These are phyloP conservation scores for Chelonus formosanus DNA, from an alignment of 2,888 invertebrate genomes.

Conservation along the genomic window DNA sequence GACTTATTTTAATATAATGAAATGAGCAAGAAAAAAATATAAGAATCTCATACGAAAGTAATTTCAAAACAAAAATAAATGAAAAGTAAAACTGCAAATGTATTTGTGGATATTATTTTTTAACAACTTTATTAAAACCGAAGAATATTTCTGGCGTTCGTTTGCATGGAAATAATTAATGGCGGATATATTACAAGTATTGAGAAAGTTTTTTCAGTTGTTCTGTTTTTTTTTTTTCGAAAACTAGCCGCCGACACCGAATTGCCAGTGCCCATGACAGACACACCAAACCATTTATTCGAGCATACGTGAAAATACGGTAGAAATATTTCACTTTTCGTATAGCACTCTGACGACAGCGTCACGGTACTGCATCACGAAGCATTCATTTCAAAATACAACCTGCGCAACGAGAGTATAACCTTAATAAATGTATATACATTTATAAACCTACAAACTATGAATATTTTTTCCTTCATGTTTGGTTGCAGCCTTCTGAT, in stretches of 20 bases:
- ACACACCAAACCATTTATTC: slow-evolving; percentile 63
- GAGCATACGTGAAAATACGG: slow-evolving; percentile 62
- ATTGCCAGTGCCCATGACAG: slow-evolving; percentile 54
- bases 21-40: no score
- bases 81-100: no score
- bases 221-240: no score
- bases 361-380: slow-evolving; percentile 62
- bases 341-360: slow-evolving; percentile 60
- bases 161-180: neutral
- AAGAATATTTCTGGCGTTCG: neutral
- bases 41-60: no score
- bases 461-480: slow-evolving; percentile 24
- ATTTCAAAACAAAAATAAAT: no score
- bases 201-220: slow-evolving; percentile 14
- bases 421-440: slow-evolving; percentile 63
- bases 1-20: no score
- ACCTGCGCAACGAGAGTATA: slow-evolving; percentile 47
- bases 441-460: slow-evolving; percentile 55
- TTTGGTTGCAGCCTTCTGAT: slow-evolving; percentile 6
- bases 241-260: slow-evolving; percentile 37
- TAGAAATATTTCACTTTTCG: slow-evolving; percentile 65
- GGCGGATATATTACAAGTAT: slow-evolving; percentile 9
- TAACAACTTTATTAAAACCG: no score
- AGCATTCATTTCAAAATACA: slow-evolving; percentile 62
- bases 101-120: no score